Evolutionary conservation across 2,888 invertebrate genomes (phyloP), one percentile per base, ranked within the genome.

Genomic region (Xestia xanthographa): DNA sequence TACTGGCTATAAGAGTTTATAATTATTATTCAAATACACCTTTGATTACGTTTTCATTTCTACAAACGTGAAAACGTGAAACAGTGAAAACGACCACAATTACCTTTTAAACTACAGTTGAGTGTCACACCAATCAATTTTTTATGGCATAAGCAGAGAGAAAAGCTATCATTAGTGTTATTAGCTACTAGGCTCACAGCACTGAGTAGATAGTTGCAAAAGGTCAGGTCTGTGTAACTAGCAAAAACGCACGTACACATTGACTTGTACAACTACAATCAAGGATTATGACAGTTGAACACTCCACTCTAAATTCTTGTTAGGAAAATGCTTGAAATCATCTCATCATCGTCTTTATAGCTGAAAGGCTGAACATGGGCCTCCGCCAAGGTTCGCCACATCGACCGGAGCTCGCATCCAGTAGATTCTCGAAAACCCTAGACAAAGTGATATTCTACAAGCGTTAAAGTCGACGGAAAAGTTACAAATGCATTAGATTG

Each of bases 81-180:
- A 80, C 14, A 2, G 72, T 60, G 72, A 69, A 75, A 80, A 77
- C 69, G 26, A 80, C 41, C 62, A 68, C 75, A 50, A 58, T 66
- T 53, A 72, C 63, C 11, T 43, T 41, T 60, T 9, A 17, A 53
- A 66, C 53, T 58, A 20, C 71, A 48, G 58, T 50, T 0, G n/a
- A 72, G 38, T 79, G 72, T 79, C 85, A 69, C 45, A 83, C 78
- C 75, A 72, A 85, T 85, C 80, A 79, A 79, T 83, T 58, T 63
- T 68, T 67, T 43, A 53, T 34, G 67, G 72, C 29, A 66, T 72
- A 65, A 67, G 38, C 70, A 67, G 60, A 73, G 86, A 74, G 85
- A 84, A 85, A 87, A 68, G 78, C 66, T 80, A 65, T 66, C 75
- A 86, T 87, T 83, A 83, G 11, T 29, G 48, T 65, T 43, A 77